Conservation (phyloP, 2,113 vertebrate genomes). For the Eptesicus fuscus region DNA sequence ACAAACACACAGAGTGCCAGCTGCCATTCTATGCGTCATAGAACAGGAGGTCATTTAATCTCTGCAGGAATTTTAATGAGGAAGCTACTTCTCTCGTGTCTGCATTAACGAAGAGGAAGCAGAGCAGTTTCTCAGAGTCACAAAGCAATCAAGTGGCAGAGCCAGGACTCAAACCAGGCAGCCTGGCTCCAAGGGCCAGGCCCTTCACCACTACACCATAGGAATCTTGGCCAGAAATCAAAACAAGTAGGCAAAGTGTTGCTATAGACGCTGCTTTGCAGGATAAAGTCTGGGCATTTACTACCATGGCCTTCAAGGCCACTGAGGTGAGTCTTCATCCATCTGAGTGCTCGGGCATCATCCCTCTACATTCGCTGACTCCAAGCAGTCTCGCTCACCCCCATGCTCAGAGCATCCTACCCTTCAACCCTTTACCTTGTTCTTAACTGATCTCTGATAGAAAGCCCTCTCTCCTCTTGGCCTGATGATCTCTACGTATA, state of each 20-base stretch:
- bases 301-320: neutral
- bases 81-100: neutral
- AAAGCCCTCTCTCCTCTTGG: neutral
- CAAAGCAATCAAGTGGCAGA: neutral
- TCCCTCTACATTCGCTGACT: neutral
- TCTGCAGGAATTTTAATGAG: neutral
- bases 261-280: neutral
- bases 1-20: neutral
- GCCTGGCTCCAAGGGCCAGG: neutral
- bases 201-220: neutral
- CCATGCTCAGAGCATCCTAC: rapidly evolving
- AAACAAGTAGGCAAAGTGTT: neutral
- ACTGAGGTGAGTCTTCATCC: neutral
- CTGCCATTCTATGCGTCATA: neutral
- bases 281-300: neutral
- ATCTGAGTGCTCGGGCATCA: too few relatives aligned
- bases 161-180: neutral
- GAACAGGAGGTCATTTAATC: neutral
- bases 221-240: neutral
- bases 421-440: neutral
- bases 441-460: neutral
- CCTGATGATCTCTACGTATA: neutral
- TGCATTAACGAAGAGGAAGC: neutral
- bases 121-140: neutral
- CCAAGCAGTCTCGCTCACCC: neutral